A percentile compares a stretch with the other conserved stretches of the same genome.
Conservation (phyloP, 1,140 invertebrate species). For the Drosophila eugracilis region DNA sequence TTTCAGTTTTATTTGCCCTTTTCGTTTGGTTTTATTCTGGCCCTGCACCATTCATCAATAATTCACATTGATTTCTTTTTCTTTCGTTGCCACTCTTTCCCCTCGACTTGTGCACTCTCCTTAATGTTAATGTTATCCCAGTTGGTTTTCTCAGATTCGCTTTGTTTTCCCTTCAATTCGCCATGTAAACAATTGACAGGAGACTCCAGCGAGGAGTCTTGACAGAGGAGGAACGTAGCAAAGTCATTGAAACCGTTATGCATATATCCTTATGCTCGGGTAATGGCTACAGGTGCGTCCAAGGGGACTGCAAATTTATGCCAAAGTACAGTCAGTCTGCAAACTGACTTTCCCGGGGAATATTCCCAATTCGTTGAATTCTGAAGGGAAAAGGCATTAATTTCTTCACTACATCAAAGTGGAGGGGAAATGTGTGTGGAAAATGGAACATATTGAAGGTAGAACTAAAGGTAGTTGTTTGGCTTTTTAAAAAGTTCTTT, state of each 20-base stretch:
- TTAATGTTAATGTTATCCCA: conserved; percentile 53
- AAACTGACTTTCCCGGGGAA: conserved; percentile 29
- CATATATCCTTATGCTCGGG: conserved; percentile 8
- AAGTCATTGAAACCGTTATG: conserved; percentile 38
- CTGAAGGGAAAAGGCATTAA: conserved; percentile 31
- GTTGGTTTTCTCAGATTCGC: conserved; percentile 33
- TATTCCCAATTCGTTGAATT: conserved; percentile 25
- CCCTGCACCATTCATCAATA: conserved; percentile 78
- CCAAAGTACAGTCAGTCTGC: conserved; percentile 31
- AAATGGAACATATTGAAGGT: background rate
- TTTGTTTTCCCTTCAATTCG: conserved; percentile 40
- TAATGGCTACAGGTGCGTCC: conserved; percentile 19
- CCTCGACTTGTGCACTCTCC: conserved; percentile 6
- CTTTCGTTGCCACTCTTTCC: background rate
- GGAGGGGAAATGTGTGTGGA: background rate
- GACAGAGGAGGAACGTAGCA: background rate
- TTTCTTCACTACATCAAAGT: conserved; percentile 14
- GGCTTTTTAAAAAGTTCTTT: no score
- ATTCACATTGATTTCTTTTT: conserved; percentile 78
- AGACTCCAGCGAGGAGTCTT: conserved; percentile 29
- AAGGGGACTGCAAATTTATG: conserved; percentile 32
- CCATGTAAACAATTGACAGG: conserved; percentile 73
- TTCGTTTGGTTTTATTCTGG: conserved; percentile 28
- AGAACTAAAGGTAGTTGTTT: no score
- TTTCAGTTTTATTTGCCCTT: conserved; percentile 60